Conservation (phyloP, 2,113 vertebrate species). For the Nycticryphes semicollaris region DNA sequence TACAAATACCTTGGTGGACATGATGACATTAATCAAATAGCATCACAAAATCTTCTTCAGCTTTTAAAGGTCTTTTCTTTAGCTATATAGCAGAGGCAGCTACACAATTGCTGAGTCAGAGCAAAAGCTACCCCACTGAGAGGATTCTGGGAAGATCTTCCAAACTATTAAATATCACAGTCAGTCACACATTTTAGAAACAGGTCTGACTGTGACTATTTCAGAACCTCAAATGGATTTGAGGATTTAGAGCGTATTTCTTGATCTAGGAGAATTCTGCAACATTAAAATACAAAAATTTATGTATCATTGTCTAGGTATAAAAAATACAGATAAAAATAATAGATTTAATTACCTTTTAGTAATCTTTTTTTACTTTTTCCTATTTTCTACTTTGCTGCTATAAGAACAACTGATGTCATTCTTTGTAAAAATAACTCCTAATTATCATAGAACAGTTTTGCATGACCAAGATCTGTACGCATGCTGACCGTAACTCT, state of each 20-base stretch:
- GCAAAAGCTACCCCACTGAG: fast-evolving
- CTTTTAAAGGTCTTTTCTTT: background rate
- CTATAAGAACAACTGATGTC: background rate
- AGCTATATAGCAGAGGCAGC: background rate
- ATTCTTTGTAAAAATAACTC: background rate
- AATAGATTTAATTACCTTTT: background rate
- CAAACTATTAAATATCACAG: background rate
- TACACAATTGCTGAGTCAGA: background rate
- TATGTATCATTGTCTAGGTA: background rate
- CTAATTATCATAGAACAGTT: background rate
- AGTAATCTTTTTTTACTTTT: background rate
- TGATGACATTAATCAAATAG: background rate
- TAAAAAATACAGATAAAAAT: background rate
- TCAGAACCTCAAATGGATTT: background rate
- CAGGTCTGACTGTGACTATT: background rate
- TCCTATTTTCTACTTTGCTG: background rate
- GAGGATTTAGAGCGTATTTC: background rate
- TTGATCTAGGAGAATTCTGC: background rate
- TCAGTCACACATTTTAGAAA: background rate
- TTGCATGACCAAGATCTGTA: background rate
- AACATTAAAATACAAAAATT: background rate
- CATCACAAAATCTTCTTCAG: background rate
- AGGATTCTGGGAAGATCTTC: background rate
- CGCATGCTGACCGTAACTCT: background rate
- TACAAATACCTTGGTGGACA: background rate